Evolutionary conservation across 2,888 invertebrate genomes (phyloP).

Genomic region (Taenaris catops): DNA sequence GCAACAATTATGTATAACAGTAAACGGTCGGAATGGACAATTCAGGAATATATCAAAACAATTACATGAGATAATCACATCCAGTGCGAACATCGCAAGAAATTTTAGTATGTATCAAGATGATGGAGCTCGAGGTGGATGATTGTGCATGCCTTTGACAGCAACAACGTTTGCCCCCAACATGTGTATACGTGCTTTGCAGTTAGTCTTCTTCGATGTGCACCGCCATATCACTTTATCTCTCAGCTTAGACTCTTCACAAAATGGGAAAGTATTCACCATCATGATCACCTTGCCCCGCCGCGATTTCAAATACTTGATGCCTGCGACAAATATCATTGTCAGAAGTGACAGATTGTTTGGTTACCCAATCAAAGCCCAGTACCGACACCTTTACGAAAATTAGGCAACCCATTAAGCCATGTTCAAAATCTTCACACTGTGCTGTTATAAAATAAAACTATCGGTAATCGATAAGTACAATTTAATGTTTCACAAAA

Average conservation of each 20-base stretch:
- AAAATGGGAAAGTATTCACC: constrained; percentile 77
- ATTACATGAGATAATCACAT: too few species aligned
- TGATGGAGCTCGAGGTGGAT: constrained; percentile 61
- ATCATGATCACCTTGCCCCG: constrained; percentile 77
- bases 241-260: constrained; percentile 72
- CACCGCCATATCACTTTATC: constrained; percentile 77
- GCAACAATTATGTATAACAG: too few species aligned
- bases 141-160: constrained; percentile 75
- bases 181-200: constrained; percentile 74
- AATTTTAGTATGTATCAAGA: constrained; percentile 28
- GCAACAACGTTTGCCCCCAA: constrained; percentile 68
- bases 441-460: too few species aligned
- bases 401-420: too few species aligned
- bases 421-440: too few species aligned
- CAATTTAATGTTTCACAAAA: constrained; percentile 78
- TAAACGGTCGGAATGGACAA: too few species aligned
- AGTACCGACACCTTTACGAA: constrained; percentile 20
- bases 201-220: constrained; percentile 76
- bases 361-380: constrained; percentile 13
- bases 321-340: constrained; percentile 57
- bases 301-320: constrained; percentile 71
- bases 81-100: background rate
- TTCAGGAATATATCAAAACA: too few species aligned
- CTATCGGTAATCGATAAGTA: constrained; percentile 73
- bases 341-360: constrained; percentile 36